Percentiles rank a stretch among this genome's conserved stretches.
Evolutionary conservation across 2,888 invertebrate genomes (phyloP).

Genomic region (Zygothrica quintamaculata): DNA sequence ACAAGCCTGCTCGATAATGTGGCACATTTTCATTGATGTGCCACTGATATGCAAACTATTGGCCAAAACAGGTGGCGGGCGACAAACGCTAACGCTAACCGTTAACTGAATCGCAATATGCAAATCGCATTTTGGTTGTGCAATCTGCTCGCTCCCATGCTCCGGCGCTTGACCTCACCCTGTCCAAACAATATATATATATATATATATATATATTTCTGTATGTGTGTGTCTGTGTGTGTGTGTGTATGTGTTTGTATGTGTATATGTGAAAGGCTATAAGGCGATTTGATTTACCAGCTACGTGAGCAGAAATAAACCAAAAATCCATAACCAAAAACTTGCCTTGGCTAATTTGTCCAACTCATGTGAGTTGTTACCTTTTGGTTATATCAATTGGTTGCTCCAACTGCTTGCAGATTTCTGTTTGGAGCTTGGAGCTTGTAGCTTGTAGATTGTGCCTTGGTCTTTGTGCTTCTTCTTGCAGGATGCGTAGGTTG

Average conservation of each 20-base stretch:
- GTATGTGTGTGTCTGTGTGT: constrained; percentile 14
- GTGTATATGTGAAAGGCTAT: constrained; percentile 59
- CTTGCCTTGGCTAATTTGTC: constrained; percentile 62
- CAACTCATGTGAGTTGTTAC: constrained; percentile 46
- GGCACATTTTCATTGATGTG: constrained; percentile 61
- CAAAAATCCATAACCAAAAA: constrained; percentile 22
- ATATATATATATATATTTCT: no score
- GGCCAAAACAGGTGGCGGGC: constrained; percentile 56
- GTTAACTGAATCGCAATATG: constrained; percentile 68
- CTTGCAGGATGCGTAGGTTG: constrained; percentile 63
- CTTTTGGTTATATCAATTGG: neutral
- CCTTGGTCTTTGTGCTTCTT: constrained; percentile 15
- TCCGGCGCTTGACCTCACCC: constrained; percentile 65
- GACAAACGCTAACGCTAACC: constrained; percentile 42
- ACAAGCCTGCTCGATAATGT: constrained; percentile 42
- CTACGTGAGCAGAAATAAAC: neutral
- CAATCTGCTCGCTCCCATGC: constrained; percentile 70
- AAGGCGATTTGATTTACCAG: constrained; percentile 36
- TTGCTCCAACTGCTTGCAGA: constrained; percentile 1
- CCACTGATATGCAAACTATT: constrained; percentile 58
- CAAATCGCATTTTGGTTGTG: constrained; percentile 71
- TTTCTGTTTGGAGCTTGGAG: no score
- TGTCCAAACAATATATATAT: constrained; percentile 10
- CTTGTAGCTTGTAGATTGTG: no score
- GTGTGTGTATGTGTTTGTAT: constrained; percentile 20